phyloP scores from a whole-genome alignment of 2,888 invertebrate genomes.

The Ophioninae sp. region DNA sequence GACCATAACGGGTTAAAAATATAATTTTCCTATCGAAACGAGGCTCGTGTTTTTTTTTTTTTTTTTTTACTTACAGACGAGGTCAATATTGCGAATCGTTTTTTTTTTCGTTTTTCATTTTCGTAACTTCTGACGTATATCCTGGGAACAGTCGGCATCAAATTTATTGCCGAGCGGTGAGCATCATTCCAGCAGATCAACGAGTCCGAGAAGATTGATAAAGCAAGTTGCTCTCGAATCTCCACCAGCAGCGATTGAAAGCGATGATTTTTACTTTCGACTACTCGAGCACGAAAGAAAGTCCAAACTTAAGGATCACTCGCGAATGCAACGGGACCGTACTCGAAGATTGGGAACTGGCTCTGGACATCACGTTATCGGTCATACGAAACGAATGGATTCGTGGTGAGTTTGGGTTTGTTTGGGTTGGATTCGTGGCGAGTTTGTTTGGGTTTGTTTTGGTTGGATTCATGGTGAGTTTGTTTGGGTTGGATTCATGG shows the following conservation, averaged over 20 bases:
- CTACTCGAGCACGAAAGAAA: slow-evolving; percentile 73
- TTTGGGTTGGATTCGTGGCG: slow-evolving; percentile 77
- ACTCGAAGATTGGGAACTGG: slow-evolving; percentile 80
- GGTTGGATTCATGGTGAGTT: slow-evolving; percentile 75
- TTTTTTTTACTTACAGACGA: neutral
- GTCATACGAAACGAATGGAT: slow-evolving; percentile 78
- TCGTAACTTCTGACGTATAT: neutral
- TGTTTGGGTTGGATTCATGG: no score
- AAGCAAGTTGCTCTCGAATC: slow-evolving; percentile 88
- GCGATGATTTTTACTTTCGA: slow-evolving; percentile 71
- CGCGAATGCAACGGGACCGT: slow-evolving; percentile 82
- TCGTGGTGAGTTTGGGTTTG: slow-evolving; percentile 72
- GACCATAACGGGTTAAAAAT: no score
- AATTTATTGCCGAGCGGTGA: slow-evolving; percentile 70
- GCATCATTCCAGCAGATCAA: slow-evolving; percentile 80
- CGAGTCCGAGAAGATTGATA: slow-evolving; percentile 86
- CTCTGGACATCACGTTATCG: slow-evolving; percentile 82
- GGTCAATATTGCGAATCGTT: neutral
- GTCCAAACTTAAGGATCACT: slow-evolving; percentile 73
- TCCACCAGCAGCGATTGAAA: slow-evolving; percentile 81
- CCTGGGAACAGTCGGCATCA: slow-evolving; percentile 67
- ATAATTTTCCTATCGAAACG: neutral
- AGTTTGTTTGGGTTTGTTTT: no score
- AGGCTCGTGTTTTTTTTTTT: neutral
- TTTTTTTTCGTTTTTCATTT: slow-evolving; percentile 20